Evolutionary conservation across 2,888 invertebrate genomes (phyloP), one percentile per base, ranked within the genome.

Genomic region (Drosophila vallismaia): DNA sequence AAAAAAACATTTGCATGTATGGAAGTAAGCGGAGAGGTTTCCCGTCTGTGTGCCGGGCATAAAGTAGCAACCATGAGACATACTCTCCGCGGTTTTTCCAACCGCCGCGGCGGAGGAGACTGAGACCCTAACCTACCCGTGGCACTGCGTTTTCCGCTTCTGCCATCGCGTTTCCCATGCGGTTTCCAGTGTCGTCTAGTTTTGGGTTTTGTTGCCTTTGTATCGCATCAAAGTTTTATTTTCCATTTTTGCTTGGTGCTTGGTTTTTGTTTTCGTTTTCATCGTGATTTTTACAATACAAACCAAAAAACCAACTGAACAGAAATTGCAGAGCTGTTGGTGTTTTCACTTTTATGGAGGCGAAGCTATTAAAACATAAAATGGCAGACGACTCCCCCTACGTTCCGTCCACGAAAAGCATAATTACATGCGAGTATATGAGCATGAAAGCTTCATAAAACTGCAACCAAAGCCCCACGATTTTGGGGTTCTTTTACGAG

Each of bases 291-390:
- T 76, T 52, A 62, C 45, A 63, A 64, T 63, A 52, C 45, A 62
- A 59, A 74, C 62, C 19, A 75, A 75, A 79, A 57, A 57, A 74
- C 72, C 24, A 24, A 75, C 64, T 68, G 71, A 31, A 60, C 45
- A 62, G 67, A 67, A 75, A 60, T 80, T 62, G 44, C 28, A 5
- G 53, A 31, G 50, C 64, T 45, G 50, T 53, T 44, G 75, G 58
- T 71, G 66, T 75, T 77, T 75, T 79, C 75, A 64, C 72, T 79
- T 77, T 66, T 62, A 51, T 62, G 68, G 72, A 74, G 62, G 67
- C 55, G 49, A 71, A 77, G 74, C 79, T 79, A 79, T 77, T 81
- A 81, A 83, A 79, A 74, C 77, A 76, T 73, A 69, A 83, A 84
- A 75, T 62, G 60, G 52, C 51, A 49, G 64, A 58, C 19, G 48